Percentiles rank a stretch among this genome's conserved stretches.
phyloP scores from a whole-genome alignment of 2,113 vertebrate species.

The Noctilio leporinus region DNA sequence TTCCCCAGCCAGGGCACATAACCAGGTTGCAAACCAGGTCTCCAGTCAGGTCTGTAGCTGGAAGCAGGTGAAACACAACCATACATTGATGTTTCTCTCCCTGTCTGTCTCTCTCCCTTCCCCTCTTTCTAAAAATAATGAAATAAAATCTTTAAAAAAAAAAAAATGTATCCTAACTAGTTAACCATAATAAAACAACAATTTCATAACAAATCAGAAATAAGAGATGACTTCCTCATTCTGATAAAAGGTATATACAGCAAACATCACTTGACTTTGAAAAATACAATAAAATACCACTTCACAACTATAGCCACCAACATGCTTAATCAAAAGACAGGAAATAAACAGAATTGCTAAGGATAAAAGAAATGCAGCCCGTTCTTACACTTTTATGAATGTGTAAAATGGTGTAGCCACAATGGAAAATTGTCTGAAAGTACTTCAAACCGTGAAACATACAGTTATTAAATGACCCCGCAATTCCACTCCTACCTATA shows the following conservation, averaged over 20 bases:
- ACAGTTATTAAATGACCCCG: no score
- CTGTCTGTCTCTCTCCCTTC: no score
- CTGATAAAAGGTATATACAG: background rate
- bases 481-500: background rate
- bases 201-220: background rate
- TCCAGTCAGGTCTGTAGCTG: no score
- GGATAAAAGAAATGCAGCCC: background rate
- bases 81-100: no score
- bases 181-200: background rate
- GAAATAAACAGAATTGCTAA: background rate
- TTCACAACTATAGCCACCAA: background rate
- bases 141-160: no score
- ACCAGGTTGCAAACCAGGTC: no score
- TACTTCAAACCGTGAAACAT: background rate
- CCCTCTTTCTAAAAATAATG: no score
- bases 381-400: background rate
- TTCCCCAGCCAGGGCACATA: no score
- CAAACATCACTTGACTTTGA: background rate
- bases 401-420: background rate
- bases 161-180: background rate
- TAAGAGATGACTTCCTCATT: background rate
- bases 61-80: no score
- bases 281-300: background rate
- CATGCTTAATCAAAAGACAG: background rate
- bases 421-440: background rate